Conservation (phyloP, 1,140 invertebrate genomes). For the Artemia franciscana region DNA sequence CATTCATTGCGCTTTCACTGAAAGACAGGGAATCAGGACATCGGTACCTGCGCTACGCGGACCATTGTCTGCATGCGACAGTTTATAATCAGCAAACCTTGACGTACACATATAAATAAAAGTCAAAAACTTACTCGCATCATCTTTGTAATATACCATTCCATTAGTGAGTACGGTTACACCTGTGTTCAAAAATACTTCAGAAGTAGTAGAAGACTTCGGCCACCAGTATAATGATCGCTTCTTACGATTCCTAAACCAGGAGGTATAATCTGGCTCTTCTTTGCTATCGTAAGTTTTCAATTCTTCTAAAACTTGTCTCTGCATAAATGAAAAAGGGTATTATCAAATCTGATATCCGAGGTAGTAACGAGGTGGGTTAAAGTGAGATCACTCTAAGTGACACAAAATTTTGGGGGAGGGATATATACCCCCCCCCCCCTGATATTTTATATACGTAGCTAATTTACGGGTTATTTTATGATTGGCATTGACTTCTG, state of each 20-base stretch:
- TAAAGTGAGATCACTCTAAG: too few relatives aligned
- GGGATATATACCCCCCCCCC: too few relatives aligned
- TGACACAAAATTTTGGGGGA: too few relatives aligned
- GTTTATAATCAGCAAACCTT: too few relatives aligned
- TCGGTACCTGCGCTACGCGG: too few relatives aligned
- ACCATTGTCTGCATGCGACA: too few relatives aligned
- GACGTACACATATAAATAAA: not conserved
- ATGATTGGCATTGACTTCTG: too few relatives aligned
- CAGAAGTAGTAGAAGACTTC: constrained; percentile 33
- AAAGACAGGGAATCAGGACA: too few relatives aligned
- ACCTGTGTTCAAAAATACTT: constrained; percentile 46
- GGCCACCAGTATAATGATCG: constrained; percentile 32
- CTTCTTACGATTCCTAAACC: constrained; percentile 14
- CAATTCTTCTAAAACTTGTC: constrained; percentile 34
- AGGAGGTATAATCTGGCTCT: constrained; percentile 18
- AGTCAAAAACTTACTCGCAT: not conserved
- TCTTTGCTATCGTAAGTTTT: constrained; percentile 33
- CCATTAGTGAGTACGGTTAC: constrained; percentile 51
- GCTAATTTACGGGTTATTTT: too few relatives aligned
- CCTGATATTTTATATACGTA: too few relatives aligned
- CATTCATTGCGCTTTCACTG: too few relatives aligned
- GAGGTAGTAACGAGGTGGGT: too few relatives aligned
- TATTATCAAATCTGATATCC: constrained; percentile 3
- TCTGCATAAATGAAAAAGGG: constrained; percentile 16
- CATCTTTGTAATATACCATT: constrained; percentile 16